These are phyloP conservation scores for Eupithecia pulchellata DNA, from an alignment of 2,888 invertebrate species.

Conservation along the genomic window DNA sequence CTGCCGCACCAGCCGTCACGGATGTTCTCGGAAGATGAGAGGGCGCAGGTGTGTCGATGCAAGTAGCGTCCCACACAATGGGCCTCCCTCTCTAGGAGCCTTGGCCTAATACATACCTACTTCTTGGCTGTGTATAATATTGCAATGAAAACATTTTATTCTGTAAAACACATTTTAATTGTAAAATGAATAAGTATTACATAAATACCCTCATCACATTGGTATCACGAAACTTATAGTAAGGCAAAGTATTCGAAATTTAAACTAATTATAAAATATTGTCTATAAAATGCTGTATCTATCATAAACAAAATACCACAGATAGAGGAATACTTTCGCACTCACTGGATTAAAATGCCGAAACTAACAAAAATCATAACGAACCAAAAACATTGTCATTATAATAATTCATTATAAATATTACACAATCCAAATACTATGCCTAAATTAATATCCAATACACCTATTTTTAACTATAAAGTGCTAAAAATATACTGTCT, in stretches of 20 bases:
- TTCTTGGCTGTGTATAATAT: background rate
- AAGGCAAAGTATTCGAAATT: slow-evolving; percentile 20
- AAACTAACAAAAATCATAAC: slow-evolving; percentile 5
- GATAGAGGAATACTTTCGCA: background rate
- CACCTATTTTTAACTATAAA: background rate
- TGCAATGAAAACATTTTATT: slow-evolving; percentile 5
- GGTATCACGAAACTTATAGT: slow-evolving; percentile 66
- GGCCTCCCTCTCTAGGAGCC: background rate
- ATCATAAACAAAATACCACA: slow-evolving; percentile 9
- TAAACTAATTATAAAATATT: slow-evolving; percentile 4
- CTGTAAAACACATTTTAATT: slow-evolving; percentile 26
- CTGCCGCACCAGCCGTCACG: no score
- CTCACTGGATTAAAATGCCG: slow-evolving; percentile 30
- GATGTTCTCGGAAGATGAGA: no score
- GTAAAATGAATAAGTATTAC: slow-evolving; percentile 52
- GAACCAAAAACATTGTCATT: no score
- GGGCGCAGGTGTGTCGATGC: no score
- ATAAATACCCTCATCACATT: slow-evolving; percentile 78
- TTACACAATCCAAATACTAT: slow-evolving; percentile 2
- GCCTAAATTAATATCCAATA: background rate
- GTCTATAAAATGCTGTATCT: slow-evolving; percentile 15
- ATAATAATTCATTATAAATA: background rate
- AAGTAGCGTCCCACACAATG: no score
- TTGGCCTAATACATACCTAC: background rate
- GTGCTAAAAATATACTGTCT: background rate